Evolutionary conservation across 2,888 invertebrate species (phyloP), one percentile per base, ranked within the genome.

Genomic region (Gnatocerus cornutus): DNA sequence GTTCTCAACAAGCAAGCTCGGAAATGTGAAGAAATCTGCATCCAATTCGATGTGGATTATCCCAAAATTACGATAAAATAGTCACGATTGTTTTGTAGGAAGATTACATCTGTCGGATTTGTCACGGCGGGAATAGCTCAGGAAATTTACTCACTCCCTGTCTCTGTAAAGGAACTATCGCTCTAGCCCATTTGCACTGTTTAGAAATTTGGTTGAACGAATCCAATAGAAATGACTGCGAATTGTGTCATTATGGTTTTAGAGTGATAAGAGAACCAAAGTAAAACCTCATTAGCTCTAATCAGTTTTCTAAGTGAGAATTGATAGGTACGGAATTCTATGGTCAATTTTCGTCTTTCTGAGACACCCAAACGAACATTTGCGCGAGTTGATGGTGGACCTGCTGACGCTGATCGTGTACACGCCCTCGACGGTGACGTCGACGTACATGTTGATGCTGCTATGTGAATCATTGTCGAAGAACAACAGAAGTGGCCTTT

Each of bases 191-290:
- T 80, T 76, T 87, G 12, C 84, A 86, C 43, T 90, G 89, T 76
- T 80, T 89, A 67, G 89, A 89, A 78, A 83, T 84, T 48, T 90
- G 89, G 89, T 83, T 90, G 2, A 86, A 87, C 45, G 87, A 88
- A 77, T 87, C 87, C 1, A 86, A 87, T 14, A 82, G 84, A 56
- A 87, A 86, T 68, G 78, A 79, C 30, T 90, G 90, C 79, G 90
- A 90, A 80, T 82, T 90, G 21, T 90, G 90, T 80, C 83, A 86
- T 68, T 87, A 87, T 77, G 84, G 85, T 68, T 90, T 86, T 78
- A 79, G 84, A 53, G 84, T 88, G 9, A 78, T 85, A 41, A 83
- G 87, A 67, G 82, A 83, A 75, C 86, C 86, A 3, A 83, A 78
- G 84, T 84, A 78, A 74, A 27, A 39, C 67, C 37, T 59, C 6